These are phyloP conservation scores for Diachrysia chrysitis DNA, from an alignment of 2,888 invertebrate genomes.

Conservation along the genomic window DNA sequence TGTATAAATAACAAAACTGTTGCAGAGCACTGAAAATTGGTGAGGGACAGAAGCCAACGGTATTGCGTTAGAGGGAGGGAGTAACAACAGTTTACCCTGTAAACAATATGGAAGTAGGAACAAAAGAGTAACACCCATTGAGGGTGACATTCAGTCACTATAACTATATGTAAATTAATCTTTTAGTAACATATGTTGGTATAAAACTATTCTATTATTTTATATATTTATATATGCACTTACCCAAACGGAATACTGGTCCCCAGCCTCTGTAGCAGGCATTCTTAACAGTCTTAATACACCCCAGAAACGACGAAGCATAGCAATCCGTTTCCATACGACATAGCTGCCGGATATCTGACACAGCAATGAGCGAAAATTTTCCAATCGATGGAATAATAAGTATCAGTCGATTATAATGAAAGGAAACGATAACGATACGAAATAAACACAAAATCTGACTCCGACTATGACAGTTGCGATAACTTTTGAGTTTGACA, in stretches of 20 bases:
- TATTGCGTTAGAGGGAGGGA: conserved; percentile 10
- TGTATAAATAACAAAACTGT: background rate
- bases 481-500: background rate
- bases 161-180: background rate
- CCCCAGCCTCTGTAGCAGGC: conserved; percentile 85
- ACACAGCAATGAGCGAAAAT: conserved; percentile 62
- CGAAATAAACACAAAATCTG: conserved; percentile 21
- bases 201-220: background rate
- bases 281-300: conserved; percentile 89
- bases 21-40: conserved; percentile 9
- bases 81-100: conserved; percentile 15
- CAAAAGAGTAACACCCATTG: conserved; percentile 16
- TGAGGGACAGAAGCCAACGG: conserved; percentile 15
- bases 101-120: conserved; percentile 13
- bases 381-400: conserved; percentile 22
- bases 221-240: conserved; percentile 56
- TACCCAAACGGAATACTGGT: conserved; percentile 91
- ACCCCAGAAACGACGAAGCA: conserved; percentile 76
- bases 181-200: conserved; percentile 23
- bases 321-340: conserved; percentile 59
- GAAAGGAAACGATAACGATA: conserved; percentile 31
- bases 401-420: conserved; percentile 22
- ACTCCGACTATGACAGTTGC: background rate
- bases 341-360: conserved; percentile 69
- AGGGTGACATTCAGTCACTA: background rate